Evolutionary conservation across 2,888 invertebrate species (phyloP).

Genomic region (Acleris emargana): DNA sequence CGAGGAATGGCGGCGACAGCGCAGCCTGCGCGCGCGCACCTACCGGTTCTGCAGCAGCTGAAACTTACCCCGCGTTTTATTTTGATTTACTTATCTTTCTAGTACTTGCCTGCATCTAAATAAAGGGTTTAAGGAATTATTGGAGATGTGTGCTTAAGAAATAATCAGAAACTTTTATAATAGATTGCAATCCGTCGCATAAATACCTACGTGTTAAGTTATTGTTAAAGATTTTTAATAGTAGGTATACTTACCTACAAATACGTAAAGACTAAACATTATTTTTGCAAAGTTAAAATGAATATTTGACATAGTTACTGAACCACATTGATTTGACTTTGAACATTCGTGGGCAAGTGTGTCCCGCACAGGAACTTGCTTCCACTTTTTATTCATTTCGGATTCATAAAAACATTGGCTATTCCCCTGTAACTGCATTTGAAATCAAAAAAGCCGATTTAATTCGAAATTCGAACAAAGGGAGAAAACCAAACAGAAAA

Average conservation of each 20-base stretch:
- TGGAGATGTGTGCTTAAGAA: background rate
- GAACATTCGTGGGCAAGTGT: no score
- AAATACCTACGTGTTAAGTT: no score
- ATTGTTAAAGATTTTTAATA: no score
- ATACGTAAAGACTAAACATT: no score
- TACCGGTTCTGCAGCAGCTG: slow-evolving; percentile 80
- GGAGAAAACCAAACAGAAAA: slow-evolving; percentile 74
- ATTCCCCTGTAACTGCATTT: slow-evolving; percentile 55
- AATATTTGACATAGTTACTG: no score
- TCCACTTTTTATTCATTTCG: slow-evolving; percentile 28
- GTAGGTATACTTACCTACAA: no score
- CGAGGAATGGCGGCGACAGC: slow-evolving; percentile 74
- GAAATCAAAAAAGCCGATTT: slow-evolving; percentile 55
- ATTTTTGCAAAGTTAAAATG: no score
- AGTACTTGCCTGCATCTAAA: slow-evolving; percentile 15
- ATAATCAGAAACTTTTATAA: no score
- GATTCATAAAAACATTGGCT: slow-evolving; percentile 39
- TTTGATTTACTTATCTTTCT: slow-evolving; percentile 78
- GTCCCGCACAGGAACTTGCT: background rate
- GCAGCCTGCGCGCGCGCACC: slow-evolving; percentile 56
- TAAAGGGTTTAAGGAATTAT: slow-evolving; percentile 18
- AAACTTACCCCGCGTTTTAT: slow-evolving; percentile 75
- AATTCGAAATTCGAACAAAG: slow-evolving; percentile 74
- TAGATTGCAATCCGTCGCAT: no score
- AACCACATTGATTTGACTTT: no score